phyloP scores from a whole-genome alignment of 2,113 vertebrate genomes.

The Fulica atra region DNA sequence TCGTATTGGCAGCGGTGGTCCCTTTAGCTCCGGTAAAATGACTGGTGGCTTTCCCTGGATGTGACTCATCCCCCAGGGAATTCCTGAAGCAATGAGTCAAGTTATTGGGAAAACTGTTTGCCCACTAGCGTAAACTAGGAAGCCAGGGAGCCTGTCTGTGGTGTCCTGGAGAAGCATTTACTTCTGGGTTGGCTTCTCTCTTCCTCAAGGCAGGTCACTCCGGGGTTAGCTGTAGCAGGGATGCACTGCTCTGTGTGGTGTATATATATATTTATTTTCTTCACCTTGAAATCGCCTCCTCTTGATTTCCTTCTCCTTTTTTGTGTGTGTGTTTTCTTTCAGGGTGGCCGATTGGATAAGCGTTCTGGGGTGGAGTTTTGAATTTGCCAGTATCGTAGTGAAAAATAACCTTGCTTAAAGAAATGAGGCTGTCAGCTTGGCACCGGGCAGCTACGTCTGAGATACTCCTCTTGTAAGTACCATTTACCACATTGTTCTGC shows the following conservation, averaged over 20 bases:
- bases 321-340: not conserved
- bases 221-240: not conserved
- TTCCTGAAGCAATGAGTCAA: conserved; percentile 66
- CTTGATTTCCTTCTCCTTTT: not conserved
- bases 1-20: conserved; percentile 44
- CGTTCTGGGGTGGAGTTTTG: not conserved
- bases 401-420: not conserved
- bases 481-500: not conserved
- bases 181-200: not conserved
- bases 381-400: not conserved
- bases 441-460: not conserved
- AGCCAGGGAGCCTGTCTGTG: not conserved
- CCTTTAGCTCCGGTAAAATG: not conserved
- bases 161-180: not conserved
- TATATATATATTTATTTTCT: not conserved
- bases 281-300: not conserved
- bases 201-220: rapidly evolving
- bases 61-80: conserved; percentile 61
- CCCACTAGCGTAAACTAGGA: not conserved
- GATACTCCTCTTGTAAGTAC: not conserved
- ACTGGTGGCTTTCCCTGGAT: conserved; percentile 49
- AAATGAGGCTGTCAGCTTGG: not conserved
- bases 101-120: conserved; percentile 63
- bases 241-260: rapidly evolving
- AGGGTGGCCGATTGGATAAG: not conserved